These are phyloP conservation scores for Polyergus mexicanus DNA, from an alignment of 1,140 invertebrate species.

Conservation along the genomic window DNA sequence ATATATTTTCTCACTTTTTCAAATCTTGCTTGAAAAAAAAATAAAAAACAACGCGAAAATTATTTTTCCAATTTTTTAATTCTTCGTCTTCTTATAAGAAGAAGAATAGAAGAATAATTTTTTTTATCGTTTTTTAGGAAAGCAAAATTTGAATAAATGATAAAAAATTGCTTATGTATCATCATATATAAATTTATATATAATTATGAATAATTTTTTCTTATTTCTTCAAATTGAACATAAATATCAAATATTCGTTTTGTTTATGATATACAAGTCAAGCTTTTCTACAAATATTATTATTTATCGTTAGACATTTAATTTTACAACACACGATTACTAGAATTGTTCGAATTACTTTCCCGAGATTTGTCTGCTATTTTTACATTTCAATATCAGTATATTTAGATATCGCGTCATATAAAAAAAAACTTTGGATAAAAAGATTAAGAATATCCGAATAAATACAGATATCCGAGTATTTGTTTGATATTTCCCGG, in stretches of 20 bases:
- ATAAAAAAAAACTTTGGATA: neutral
- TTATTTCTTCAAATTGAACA: too few species aligned
- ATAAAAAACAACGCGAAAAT: too few species aligned
- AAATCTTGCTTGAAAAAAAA: too few species aligned
- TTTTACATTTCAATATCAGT: neutral
- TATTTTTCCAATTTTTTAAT: too few species aligned
- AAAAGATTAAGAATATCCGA: neutral
- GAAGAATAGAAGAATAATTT: too few species aligned
- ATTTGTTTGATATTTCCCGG: too few species aligned
- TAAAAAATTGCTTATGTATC: neutral
- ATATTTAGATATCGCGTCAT: neutral
- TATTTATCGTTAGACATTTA: neutral
- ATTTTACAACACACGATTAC: neutral
- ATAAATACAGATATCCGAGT: neutral
- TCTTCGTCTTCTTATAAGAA: too few species aligned
- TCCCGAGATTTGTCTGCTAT: neutral
- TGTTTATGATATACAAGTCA: neutral
- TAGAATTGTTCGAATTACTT: neutral
- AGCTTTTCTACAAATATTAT: neutral
- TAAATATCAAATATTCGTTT: neutral
- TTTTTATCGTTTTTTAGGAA: neutral
- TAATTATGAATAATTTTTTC: too few species aligned
- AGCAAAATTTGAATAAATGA: neutral
- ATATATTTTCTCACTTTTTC: too few species aligned
- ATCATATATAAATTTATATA: too few species aligned